Base-by-base conservation (phyloP, 1,140 invertebrate genomes). In the Brachionus rotundiformis region DNA sequence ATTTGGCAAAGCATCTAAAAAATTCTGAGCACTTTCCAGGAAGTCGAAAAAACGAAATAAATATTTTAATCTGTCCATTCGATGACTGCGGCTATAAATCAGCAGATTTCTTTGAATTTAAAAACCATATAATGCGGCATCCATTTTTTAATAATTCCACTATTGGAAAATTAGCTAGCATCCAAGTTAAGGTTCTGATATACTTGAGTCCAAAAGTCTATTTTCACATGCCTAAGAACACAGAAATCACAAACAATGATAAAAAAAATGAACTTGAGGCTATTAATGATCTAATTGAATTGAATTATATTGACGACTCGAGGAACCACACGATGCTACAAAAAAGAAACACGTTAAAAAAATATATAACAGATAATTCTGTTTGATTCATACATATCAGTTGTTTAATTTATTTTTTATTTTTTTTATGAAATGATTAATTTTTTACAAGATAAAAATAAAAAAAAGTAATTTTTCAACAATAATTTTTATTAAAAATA, bases 101-200 rank as follows among this genome's bases (percentile, higher is more conserved):
- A 27, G 44, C 36, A 6, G 44, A 73, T 0, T 73, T 25, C 27
- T 73, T 73, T 25, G 5, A 13, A 44, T 73, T 73, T 19, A 41
- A 44, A 44, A 73, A 23, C 11, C 68, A 73, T 44, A 47, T 44
- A 0, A 27, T 73, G 10, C 25, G 16, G 5, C 68, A 73, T 73
- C 19, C 68, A 13, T 73, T 41, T 44, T 73, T 73, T 11, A 73
- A 73, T 73, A 44, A 31, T 73, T 39, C 25, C 16, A 73, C 11
- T 44, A 10, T 41, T 8, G 25, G 6, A 7, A 73, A 73, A 44
- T 29, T 33, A 13, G 7, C 11, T 63, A 16, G 29, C n/a, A 23
- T 73, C 11, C 23, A 44, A 44, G 36, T 44, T 4, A 73, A 44
- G 13, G 68, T 73, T 0, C 16, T 2, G 25, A 73, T 73, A 25